These are phyloP conservation scores for Linnaemya vulpina DNA, from an alignment of 2,888 invertebrate genomes.

Conservation along the genomic window DNA sequence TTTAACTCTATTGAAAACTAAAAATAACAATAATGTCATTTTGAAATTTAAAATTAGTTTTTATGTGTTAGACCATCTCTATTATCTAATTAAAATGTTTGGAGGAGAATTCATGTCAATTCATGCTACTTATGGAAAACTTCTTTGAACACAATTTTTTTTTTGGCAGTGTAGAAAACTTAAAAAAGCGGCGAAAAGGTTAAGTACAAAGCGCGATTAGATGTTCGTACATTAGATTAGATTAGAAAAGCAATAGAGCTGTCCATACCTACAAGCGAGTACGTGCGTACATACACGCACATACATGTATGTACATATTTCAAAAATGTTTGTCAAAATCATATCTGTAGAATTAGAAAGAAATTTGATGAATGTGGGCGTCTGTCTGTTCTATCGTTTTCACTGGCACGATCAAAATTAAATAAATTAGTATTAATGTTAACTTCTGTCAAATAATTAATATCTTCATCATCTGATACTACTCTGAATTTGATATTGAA, in stretches of 20 bases:
- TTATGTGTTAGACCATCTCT: too few relatives aligned
- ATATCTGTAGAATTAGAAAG: not conserved
- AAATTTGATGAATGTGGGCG: not conserved
- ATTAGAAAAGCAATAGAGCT: not conserved
- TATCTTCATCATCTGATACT: slow-evolving; percentile 36
- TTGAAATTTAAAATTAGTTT: too few relatives aligned
- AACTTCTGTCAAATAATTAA: slow-evolving; percentile 63
- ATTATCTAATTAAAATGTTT: too few relatives aligned
- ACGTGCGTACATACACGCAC: not conserved
- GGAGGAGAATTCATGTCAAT: too few relatives aligned
- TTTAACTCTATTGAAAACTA: too few relatives aligned
- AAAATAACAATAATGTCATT: too few relatives aligned
- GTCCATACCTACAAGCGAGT: not conserved
- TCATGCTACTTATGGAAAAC: too few relatives aligned
- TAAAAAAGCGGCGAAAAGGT: not conserved
- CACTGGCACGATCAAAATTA: slow-evolving; percentile 40
- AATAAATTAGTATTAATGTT: slow-evolving; percentile 54
- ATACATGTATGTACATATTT: not conserved
- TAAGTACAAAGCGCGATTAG: not conserved
- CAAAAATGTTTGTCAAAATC: not conserved
- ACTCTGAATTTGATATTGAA: slow-evolving; percentile 47
- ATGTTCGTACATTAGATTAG: not conserved
- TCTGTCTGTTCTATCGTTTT: slow-evolving; percentile 3
- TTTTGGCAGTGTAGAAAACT: not conserved
- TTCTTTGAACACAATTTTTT: not conserved